Evolutionary conservation across 2,888 invertebrate genomes (phyloP).

Genomic region (Campopleginae sp.): DNA sequence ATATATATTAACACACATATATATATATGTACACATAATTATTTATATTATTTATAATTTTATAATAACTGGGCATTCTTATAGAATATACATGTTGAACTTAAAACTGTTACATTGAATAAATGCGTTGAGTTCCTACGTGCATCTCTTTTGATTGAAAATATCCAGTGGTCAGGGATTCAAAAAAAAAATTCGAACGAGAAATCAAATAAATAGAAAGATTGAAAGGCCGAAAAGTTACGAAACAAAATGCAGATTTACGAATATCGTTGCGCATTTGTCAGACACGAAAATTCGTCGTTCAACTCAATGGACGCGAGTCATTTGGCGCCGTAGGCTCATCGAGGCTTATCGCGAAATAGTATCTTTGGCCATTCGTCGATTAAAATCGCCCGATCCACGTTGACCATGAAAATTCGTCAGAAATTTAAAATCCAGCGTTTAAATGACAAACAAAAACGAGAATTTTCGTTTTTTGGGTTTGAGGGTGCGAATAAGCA

Average conservation of each 20-base stretch:
- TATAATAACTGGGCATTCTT: slow-evolving; percentile 80
- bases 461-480: slow-evolving; percentile 7
- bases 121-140: slow-evolving; percentile 81
- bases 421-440: background rate
- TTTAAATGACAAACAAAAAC: no score
- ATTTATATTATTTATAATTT: slow-evolving; percentile 83
- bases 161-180: slow-evolving; percentile 45
- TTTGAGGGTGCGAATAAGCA: background rate
- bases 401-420: background rate
- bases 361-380: background rate
- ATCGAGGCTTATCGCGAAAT: slow-evolving; percentile 17
- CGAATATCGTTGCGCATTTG: background rate
- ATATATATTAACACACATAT: slow-evolving; percentile 30
- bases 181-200: slow-evolving; percentile 19
- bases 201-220: background rate
- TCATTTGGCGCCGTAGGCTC: slow-evolving; percentile 3
- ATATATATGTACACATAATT: slow-evolving; percentile 74
- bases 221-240: no score
- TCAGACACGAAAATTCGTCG: background rate
- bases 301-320: background rate
- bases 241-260: no score
- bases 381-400: background rate
- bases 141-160: slow-evolving; percentile 71
- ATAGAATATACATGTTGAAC: slow-evolving; percentile 78
- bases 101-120: slow-evolving; percentile 78